Percentiles rank a stretch among this genome's conserved stretches.
These are phyloP conservation scores for Drosophila dunni DNA, from an alignment of 1,140 invertebrate genomes.

Conservation along the genomic window DNA sequence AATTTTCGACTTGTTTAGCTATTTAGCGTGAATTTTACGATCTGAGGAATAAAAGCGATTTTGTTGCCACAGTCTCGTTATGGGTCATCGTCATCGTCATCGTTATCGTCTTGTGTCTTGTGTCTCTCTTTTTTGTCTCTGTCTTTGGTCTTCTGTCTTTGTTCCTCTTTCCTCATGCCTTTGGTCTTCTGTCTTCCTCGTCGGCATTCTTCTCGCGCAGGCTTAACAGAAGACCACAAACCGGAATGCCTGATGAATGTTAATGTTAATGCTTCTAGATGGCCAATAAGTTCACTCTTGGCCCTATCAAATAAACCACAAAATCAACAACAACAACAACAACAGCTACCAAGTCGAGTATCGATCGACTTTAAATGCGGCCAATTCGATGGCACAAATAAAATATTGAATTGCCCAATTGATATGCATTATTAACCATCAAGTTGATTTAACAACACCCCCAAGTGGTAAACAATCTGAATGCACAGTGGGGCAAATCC, in stretches of 20 bases:
- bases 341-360: constrained; percentile 30
- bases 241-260: constrained; percentile 75
- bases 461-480: not conserved
- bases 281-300: constrained; percentile 34
- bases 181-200: not conserved
- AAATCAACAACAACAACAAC: constrained; percentile 10
- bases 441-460: constrained; percentile 19
- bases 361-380: constrained; percentile 63
- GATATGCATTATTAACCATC: constrained; percentile 36
- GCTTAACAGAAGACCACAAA: constrained; percentile 39
- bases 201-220: constrained; percentile 57
- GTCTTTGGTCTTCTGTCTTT: constrained; percentile 15
- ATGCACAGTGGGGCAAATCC: constrained; percentile 7
- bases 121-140: constrained; percentile 11
- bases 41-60: constrained; percentile 26
- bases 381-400: constrained; percentile 76
- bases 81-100: constrained; percentile 46
- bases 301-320: constrained; percentile 48
- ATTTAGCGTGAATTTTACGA: constrained; percentile 40
- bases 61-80: constrained; percentile 37
- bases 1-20: constrained; percentile 37
- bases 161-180: not conserved
- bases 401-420: constrained; percentile 63
- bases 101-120: constrained; percentile 23
- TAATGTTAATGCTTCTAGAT: constrained; percentile 51